These are phyloP conservation scores for Folsomia candida DNA, from an alignment of 2,888 invertebrate species.

Conservation along the genomic window DNA sequence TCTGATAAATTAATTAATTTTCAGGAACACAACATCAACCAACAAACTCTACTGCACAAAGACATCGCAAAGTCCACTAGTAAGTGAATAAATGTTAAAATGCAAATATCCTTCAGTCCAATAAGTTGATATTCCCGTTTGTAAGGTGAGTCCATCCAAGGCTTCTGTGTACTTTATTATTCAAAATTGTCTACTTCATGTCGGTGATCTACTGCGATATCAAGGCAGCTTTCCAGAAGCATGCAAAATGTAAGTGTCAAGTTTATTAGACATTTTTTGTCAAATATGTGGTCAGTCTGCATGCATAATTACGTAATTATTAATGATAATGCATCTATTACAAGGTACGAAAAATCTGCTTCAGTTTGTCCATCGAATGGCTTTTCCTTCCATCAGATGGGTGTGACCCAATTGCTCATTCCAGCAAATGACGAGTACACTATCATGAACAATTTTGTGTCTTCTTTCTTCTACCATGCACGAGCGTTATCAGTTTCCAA, in stretches of 20 bases:
- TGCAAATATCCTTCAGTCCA: slow-evolving; percentile 11
- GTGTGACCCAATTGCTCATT: slow-evolving; percentile 60
- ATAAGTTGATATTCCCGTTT: too few relatives aligned
- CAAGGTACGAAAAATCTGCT: slow-evolving; percentile 63
- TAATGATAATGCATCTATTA: too few relatives aligned
- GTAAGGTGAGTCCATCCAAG: slow-evolving; percentile 47
- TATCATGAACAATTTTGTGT: slow-evolving; percentile 67
- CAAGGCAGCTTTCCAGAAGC: slow-evolving; percentile 76
- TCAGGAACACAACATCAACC: slow-evolving; percentile 52
- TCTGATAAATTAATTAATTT: slow-evolving; percentile 7
- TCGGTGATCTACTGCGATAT: slow-evolving; percentile 83
- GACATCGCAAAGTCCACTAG: slow-evolving; percentile 36
- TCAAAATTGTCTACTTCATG: slow-evolving; percentile 83
- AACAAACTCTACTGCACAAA: slow-evolving; percentile 40
- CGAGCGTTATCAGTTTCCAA: slow-evolving; percentile 78
- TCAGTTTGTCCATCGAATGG: slow-evolving; percentile 65
- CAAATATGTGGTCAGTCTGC: background rate
- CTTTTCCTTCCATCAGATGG: slow-evolving; percentile 86
- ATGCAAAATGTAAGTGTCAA: slow-evolving; percentile 69
- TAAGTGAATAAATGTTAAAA: too few relatives aligned
- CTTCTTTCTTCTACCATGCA: slow-evolving; percentile 82
- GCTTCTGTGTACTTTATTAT: slow-evolving; percentile 67
- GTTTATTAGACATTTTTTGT: too few relatives aligned
- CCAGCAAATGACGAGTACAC: slow-evolving; percentile 53
- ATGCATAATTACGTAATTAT: slow-evolving; percentile 6